phyloP scores from a whole-genome alignment of 1,140 invertebrate genomes.

The Caenorhabditis inopinata region DNA sequence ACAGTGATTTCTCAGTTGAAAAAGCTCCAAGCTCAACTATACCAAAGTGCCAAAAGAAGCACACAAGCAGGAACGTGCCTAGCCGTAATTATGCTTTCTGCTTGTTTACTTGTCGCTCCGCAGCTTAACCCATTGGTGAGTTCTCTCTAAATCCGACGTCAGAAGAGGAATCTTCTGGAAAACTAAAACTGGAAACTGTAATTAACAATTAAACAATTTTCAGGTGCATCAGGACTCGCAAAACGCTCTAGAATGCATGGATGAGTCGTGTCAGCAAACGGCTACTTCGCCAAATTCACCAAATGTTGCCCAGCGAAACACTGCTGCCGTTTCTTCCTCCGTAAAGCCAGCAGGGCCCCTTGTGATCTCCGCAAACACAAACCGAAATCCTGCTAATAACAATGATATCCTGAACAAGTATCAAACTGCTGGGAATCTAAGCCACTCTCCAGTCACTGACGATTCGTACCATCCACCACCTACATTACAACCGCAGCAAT shows the following conservation, averaged over 20 bases:
- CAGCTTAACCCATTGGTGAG: conserved; percentile 52
- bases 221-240: neutral
- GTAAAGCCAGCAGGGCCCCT: neutral
- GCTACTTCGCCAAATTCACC: neutral
- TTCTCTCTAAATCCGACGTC: neutral
- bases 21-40: conserved; percentile 57
- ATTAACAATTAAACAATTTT: neutral
- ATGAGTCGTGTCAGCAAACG: neutral
- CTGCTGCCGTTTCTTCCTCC: neutral
- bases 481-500: neutral
- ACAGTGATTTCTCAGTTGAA: conserved; percentile 53
- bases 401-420: neutral
- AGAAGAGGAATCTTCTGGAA: neutral
- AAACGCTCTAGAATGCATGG: neutral
- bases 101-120: conserved; percentile 63
- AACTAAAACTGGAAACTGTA: neutral
- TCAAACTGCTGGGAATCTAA: neutral
- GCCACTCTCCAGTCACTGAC: neutral
- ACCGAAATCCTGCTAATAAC: neutral
- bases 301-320: neutral
- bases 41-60: conserved; percentile 50
- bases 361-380: neutral
- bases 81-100: conserved; percentile 61
- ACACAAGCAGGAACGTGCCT: conserved; percentile 64
- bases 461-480: conserved; percentile 20